Conservation (phyloP, 2,113 vertebrate species). For the Rhinoderma darwinii region DNA sequence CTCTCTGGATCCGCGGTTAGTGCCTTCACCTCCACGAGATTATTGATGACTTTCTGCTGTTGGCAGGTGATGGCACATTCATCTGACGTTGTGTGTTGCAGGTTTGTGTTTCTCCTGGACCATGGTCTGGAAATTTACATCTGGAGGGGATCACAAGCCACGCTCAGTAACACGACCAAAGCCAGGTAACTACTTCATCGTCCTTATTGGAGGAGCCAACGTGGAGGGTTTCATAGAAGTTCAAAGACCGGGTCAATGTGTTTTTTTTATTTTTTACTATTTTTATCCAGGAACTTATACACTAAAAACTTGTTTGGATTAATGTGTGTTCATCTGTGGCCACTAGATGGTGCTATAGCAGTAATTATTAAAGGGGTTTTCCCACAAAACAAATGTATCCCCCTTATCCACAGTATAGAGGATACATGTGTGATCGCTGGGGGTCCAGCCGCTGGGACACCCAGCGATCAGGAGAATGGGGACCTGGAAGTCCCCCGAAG, state of each 20-base stretch:
- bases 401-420: too few relatives aligned
- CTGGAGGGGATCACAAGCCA: constrained; percentile 91
- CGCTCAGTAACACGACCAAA: constrained; percentile 90
- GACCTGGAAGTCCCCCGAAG: too few relatives aligned
- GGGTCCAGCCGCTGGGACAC: too few relatives aligned
- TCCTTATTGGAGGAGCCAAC: neutral
- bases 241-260: too few relatives aligned
- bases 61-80: neutral
- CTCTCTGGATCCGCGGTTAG: constrained; percentile 91
- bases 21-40: neutral
- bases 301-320: too few relatives aligned
- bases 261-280: too few relatives aligned
- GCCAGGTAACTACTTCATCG: constrained; percentile 78
- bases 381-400: too few relatives aligned
- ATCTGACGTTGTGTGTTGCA: constrained; percentile 62
- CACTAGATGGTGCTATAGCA: neutral
- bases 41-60: neutral
- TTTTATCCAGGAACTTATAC: too few relatives aligned
- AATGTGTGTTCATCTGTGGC: neutral
- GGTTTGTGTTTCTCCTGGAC: constrained; percentile 93
- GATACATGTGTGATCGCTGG: too few relatives aligned
- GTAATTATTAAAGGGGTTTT: neutral
- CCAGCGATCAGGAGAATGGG: too few relatives aligned
- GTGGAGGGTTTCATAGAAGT: neutral
- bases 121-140: constrained; percentile 84